Base-by-base conservation (phyloP, 2,113 vertebrate species). In the Eleginops maclovinus region DNA sequence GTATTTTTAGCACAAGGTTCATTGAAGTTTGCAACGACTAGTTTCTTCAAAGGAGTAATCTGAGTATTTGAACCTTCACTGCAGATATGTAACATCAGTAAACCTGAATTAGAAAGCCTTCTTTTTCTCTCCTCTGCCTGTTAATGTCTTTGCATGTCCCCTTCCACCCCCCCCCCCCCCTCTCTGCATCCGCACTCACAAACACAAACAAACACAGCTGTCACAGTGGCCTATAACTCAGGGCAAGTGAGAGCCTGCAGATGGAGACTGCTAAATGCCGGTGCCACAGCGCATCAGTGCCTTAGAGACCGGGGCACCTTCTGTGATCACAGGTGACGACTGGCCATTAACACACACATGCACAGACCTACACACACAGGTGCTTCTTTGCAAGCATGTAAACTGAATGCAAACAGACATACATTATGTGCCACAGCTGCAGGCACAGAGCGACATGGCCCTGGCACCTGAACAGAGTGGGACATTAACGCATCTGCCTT, bases 211-310 rank as follows among this genome's bases (percentile, higher is more conserved):
- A 84, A 88, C 87, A 82, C 88, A 89, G 91, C 86, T 91, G 93
- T 94, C 91, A 91, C 81, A 73, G 81, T 79, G 88, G 87, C 88
- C 86, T 83, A 85, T 86, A 83, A 90, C 92, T 92, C 84, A 84
- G 75, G 90, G 91, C 87, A 58, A 89, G 85, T 76, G 78, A 87
- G 81, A 81, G 89, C 90, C 91, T 83, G 89, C 83, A 92, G 93
- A 89, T 88, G 91, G 86, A 79, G 70, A 80, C 82, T 61, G 79
- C 90, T 93, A 94, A 95, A 93, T 88, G 87, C 89, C 49, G 82
- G 82, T 94, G 94, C 91, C 94, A 92, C 87, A 88, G 83, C 21
- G 68, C 84, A 94, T 93, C 90, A 93, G 85, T 15, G 81, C 75
- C 73, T 54, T 67, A 72, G 81, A 81, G 82, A 89, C 77, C 49